Conservation (phyloP, 2,888 invertebrate genomes). For the Dendrolimus pini region DNA sequence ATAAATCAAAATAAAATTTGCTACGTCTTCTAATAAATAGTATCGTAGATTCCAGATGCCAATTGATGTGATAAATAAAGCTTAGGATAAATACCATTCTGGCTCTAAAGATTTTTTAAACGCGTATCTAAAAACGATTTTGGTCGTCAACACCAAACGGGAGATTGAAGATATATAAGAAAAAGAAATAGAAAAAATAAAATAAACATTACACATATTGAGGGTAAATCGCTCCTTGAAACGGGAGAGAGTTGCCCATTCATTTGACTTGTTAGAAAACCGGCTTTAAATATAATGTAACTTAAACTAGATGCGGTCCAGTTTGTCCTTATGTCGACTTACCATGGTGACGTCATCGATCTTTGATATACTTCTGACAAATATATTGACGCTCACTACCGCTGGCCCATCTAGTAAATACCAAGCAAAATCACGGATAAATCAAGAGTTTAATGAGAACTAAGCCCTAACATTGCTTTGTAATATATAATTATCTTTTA, state of each 20-base stretch:
- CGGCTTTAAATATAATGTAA: constrained; percentile 38
- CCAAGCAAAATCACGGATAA: constrained; percentile 70
- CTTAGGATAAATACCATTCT: constrained; percentile 20
- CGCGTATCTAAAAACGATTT: constrained; percentile 70
- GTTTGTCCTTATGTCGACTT: constrained; percentile 79
- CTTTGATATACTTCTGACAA: constrained; percentile 99
- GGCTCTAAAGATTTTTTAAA: constrained; percentile 19
- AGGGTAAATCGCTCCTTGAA: constrained; percentile 61
- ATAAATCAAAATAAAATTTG: constrained; percentile 22
- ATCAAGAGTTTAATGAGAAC: constrained; percentile 40
- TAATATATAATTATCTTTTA: constrained; percentile 9
- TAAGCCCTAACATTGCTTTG: constrained; percentile 40
- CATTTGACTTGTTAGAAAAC: constrained; percentile 70
- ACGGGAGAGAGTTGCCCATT: constrained; percentile 67
- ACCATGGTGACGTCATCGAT: constrained; percentile 99
- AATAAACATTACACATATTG: constrained; percentile 45
- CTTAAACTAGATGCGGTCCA: constrained; percentile 57
- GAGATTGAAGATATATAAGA: constrained; percentile 29
- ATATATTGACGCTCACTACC: constrained; percentile 97
- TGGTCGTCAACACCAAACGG: constrained; percentile 72
- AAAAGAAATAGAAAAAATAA: constrained; percentile 42
- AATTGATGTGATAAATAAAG: constrained; percentile 22
- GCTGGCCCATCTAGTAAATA: constrained; percentile 89
- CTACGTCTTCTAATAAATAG: constrained; percentile 9
- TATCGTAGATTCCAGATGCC: constrained; percentile 14